Evolutionary conservation across 2,888 invertebrate species (phyloP), one percentile per base, ranked within the genome.

Genomic region (Scaeva pyrastri): DNA sequence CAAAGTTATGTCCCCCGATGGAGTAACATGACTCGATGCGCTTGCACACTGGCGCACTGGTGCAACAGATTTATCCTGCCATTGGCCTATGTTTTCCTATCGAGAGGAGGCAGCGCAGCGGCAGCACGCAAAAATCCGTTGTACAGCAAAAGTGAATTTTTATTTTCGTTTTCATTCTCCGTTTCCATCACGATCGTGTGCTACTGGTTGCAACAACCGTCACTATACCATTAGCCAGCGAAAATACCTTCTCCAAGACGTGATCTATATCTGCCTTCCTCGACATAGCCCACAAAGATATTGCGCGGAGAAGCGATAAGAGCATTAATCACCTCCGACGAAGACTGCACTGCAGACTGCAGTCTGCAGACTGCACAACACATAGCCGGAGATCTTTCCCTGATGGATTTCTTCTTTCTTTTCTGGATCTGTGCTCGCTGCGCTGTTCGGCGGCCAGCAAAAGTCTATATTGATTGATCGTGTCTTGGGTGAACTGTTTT

Each of bases 321-420:
- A 86, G 86, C 86, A 86, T 86, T 86, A 86, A 86, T 86, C 86
- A 86, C 81, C 81, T 58, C 60, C 31, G 73, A 64, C 36, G 50
- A 48, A 52, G 52, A 68, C 74, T 81, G 81, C 68, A 48, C 71
- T 43, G 14, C 39, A n/a, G n/a, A n/a, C n/a, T n/a, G 31, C 60
- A 60, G 11, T 39, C n/a, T n/a, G n/a, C n/a, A n/a, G n/a, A n/a
- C n/a, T n/a, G 19, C 19, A 56, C 66, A 45, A 6, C 21, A 31
- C 48, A 48, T 7, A 48, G 64, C n/a, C 16, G 8, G 4, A n/a
- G 52, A 43, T 80, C 71, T 75, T 83, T 70, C 74, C 58, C 56
- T 48, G 26, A 60, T 68, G 45, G 50, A 36, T 70, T 71, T 60
- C 66, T 68, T 71, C 62, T 81, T 77, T 78, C 71, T 66, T 62